Conservation (phyloP, 2,797 vertebrate genomes). For the Alca torda region DNA sequence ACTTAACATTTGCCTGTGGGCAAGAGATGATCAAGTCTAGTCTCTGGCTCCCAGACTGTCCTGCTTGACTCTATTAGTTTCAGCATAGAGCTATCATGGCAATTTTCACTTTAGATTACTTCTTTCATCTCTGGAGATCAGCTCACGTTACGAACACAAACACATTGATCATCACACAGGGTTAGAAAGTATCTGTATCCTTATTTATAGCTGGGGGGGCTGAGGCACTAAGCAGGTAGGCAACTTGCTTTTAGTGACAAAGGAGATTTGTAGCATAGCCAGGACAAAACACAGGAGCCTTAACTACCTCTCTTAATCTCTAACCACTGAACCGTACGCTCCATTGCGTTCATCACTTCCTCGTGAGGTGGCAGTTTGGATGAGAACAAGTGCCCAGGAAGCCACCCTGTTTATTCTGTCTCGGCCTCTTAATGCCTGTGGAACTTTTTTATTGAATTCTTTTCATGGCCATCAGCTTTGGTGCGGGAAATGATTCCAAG, state of each 20-base stretch:
- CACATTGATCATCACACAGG: background rate
- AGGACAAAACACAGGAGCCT: background rate
- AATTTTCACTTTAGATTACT: slow-evolving; percentile 32
- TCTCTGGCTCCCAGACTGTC: slow-evolving; percentile 20
- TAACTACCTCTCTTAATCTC: background rate
- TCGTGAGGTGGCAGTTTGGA: slow-evolving; percentile 35
- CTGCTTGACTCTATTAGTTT: slow-evolving; percentile 33
- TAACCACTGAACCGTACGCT: background rate
- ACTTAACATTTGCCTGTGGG: slow-evolving; percentile 38
- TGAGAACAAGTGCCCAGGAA: slow-evolving; percentile 44
- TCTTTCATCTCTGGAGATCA: slow-evolving; percentile 4
- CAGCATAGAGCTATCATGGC: background rate
- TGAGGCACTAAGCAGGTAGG: background rate
- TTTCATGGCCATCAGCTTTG: slow-evolving; percentile 24
- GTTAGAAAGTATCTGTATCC: background rate
- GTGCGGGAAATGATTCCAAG: slow-evolving; percentile 35
- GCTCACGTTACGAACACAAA: background rate
- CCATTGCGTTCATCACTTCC: slow-evolving; percentile 43
- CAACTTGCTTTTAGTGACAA: background rate
- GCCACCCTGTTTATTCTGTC: slow-evolving; percentile 2
- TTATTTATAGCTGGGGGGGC: background rate
- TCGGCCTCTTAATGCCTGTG: background rate
- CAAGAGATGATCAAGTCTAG: slow-evolving; percentile 48
- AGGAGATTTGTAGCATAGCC: background rate
- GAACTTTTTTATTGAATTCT: slow-evolving; percentile 39